These are phyloP conservation scores for Hippocampus barbouri DNA, from an alignment of 2,113 vertebrate species.

Conservation along the genomic window DNA sequence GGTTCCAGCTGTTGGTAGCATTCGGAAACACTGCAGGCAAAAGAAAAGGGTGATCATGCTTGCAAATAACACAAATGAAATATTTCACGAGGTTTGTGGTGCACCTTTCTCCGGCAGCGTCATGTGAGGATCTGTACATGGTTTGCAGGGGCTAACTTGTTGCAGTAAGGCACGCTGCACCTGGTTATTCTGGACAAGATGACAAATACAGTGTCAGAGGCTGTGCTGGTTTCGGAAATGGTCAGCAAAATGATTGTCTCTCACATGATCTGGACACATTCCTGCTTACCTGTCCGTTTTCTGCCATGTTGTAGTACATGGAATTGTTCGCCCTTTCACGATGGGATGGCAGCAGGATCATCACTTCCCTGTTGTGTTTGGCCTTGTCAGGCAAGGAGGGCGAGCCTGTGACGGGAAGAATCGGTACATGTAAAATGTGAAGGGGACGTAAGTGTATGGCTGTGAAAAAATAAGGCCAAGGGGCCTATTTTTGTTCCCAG, in stretches of 20 bases:
- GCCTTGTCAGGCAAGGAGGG: conserved; percentile 95
- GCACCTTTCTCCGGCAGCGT: conserved; percentile 92
- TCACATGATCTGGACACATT: background rate
- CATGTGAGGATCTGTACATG: conserved; percentile 88
- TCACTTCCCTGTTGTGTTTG: conserved; percentile 87
- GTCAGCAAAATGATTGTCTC: background rate
- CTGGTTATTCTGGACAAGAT: conserved; percentile 80
- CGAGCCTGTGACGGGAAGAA: conserved; percentile 77
- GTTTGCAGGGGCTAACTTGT: conserved; percentile 94
- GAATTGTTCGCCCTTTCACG: conserved; percentile 87
- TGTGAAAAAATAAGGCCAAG: no score
- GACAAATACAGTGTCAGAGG: background rate
- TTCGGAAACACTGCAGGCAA: conserved; percentile 77
- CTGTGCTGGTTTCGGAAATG: background rate
- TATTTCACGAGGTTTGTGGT: background rate
- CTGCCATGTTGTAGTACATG: conserved; percentile 85
- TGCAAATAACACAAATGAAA: background rate
- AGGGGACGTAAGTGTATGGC: background rate
- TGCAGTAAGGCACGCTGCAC: conserved; percentile 94
- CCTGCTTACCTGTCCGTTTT: conserved; percentile 85
- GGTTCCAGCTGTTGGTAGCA: conserved; percentile 85
- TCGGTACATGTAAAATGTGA: background rate
- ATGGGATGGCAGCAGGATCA: conserved; percentile 86
- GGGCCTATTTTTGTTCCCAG: no score
- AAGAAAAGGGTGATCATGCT: conserved; percentile 6